A percentile compares a stretch with the other conserved stretches of the same genome.
phyloP scores from a whole-genome alignment of 1,140 invertebrate genomes.

The Drosophila elegans region DNA sequence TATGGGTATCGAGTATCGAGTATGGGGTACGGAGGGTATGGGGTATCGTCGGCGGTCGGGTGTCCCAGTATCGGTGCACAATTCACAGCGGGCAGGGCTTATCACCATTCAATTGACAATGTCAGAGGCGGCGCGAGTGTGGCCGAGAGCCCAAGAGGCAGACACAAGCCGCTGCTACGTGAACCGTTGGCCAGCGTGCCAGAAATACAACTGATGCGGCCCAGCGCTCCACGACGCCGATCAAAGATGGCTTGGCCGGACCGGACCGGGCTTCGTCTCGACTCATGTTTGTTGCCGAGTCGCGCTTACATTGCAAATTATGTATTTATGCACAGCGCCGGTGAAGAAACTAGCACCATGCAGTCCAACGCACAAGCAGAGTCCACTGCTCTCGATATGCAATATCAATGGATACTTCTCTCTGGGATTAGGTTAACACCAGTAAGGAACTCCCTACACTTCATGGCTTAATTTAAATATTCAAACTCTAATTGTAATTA shows the following conservation, averaged over 20 bases:
- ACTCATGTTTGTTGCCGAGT: conserved; percentile 30
- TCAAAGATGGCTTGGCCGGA: conserved; percentile 38
- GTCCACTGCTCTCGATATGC: too few relatives aligned
- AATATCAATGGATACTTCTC: too few relatives aligned
- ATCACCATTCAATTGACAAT: conserved; percentile 31
- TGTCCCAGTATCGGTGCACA: conserved; percentile 10
- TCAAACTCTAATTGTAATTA: too few relatives aligned
- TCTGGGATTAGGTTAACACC: too few relatives aligned
- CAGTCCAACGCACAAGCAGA: too few relatives aligned
- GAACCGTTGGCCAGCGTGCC: conserved; percentile 76
- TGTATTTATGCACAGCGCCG: conserved; percentile 33
- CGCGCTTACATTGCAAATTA: conserved; percentile 48
- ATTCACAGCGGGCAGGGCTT: conserved; percentile 29
- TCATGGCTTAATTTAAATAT: too few relatives aligned
- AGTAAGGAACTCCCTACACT: too few relatives aligned
- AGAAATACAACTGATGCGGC: conserved; percentile 69
- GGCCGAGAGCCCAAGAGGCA: conserved; percentile 25
- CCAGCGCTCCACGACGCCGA: conserved; percentile 27
- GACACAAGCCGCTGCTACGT: conserved; percentile 65
- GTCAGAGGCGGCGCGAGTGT: conserved; percentile 19
- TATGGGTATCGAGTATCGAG: conserved; percentile 13
- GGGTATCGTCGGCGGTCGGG: not conserved
- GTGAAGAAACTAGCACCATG: conserved; percentile 8
- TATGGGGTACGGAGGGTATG: not conserved
- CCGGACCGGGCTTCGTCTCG: conserved; percentile 15